Percentiles rank a stretch among this genome's conserved stretches.
Evolutionary conservation across 2,113 vertebrate species (phyloP).

Genomic region (Guaruba guarouba): DNA sequence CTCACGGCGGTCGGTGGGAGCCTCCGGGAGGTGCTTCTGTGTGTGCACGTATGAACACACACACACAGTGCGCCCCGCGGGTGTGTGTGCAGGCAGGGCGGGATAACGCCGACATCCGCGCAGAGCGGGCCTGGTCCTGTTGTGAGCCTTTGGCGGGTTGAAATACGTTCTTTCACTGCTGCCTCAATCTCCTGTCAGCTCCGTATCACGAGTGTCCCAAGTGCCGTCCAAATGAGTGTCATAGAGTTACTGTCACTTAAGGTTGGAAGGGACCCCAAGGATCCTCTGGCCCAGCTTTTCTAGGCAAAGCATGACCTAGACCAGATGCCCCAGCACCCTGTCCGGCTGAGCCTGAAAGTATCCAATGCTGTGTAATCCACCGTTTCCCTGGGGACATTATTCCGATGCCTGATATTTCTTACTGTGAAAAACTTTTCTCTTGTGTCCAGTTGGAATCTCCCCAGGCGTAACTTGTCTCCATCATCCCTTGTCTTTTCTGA

Average conservation of each 20-base stretch:
- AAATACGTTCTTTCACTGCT: fast-evolving
- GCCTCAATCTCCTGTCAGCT: fast-evolving
- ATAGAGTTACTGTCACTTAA: neutral
- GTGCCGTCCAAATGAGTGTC: neutral
- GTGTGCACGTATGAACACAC: too few relatives aligned
- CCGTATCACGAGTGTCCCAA: neutral
- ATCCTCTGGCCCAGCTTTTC: neutral
- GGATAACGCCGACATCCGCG: fast-evolving
- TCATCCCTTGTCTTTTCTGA: neutral
- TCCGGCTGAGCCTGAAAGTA: neutral
- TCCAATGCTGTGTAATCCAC: neutral
- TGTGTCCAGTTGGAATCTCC: neutral
- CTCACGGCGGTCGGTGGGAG: neutral
- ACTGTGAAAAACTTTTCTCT: neutral
- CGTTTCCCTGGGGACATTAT: neutral
- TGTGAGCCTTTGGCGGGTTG: neutral
- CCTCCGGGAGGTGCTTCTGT: neutral
- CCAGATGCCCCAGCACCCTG: neutral
- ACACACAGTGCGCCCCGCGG: neutral
- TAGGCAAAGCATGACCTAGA: neutral
- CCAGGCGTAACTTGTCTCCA: neutral
- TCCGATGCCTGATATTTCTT: neutral
- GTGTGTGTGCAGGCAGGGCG: neutral
- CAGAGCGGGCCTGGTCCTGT: too few relatives aligned
- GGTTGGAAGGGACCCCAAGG: neutral